Evolutionary conservation across 2,113 vertebrate species (phyloP).

Genomic region (Gadus macrocephalus): DNA sequence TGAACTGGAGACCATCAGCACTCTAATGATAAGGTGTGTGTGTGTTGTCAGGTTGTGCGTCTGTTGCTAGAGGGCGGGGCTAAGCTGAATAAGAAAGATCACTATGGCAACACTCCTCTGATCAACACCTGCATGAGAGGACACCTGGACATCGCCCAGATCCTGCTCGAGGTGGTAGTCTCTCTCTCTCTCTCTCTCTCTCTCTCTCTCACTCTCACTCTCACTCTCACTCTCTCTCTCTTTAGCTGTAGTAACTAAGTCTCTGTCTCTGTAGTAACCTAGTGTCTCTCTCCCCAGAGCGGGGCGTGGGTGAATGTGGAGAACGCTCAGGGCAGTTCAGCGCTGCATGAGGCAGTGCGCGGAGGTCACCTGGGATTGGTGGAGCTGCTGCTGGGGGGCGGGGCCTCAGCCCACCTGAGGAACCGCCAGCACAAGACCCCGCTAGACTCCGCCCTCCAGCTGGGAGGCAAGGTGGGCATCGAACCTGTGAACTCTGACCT

Average conservation of each 20-base stretch:
- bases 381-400: constrained; percentile 78
- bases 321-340: constrained; percentile 84
- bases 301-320: constrained; percentile 77
- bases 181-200: neutral
- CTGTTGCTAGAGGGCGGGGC: constrained; percentile 80
- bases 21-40: neutral
- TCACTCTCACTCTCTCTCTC: too few relatives aligned
- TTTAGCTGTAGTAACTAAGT: too few relatives aligned
- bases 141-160: constrained; percentile 72
- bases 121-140: constrained; percentile 82
- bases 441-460: constrained; percentile 80
- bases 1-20: too few relatives aligned
- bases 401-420: constrained; percentile 70
- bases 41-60: constrained; percentile 76
- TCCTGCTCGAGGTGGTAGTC: constrained; percentile 78
- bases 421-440: constrained; percentile 81
- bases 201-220: too few relatives aligned
- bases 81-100: constrained; percentile 88
- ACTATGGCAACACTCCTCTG: constrained; percentile 88
- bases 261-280: neutral
- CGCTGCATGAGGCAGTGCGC: constrained; percentile 83
- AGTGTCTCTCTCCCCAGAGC: constrained; percentile 59
- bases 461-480: constrained; percentile 68
- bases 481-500: too few relatives aligned
- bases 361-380: constrained; percentile 74